Base-by-base conservation (phyloP, 2,113 vertebrate species). In the Sceloporus tristichus region DNA sequence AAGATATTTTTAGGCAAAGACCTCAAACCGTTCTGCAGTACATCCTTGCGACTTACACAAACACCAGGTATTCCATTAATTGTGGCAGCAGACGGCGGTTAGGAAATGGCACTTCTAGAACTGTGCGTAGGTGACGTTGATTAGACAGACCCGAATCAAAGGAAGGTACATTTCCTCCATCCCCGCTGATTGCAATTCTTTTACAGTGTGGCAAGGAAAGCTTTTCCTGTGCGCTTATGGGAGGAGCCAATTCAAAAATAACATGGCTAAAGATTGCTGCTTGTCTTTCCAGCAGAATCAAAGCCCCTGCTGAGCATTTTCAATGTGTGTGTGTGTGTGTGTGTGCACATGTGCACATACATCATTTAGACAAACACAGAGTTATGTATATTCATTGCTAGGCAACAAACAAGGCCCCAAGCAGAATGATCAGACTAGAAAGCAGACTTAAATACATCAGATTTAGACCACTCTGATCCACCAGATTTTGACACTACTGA, bases 81-180 rank as follows among this genome's bases (percentile, higher is more conserved):
- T 91, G 86, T 87, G 86, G 0, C 0, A 78, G 88, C 79, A 91
- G 92, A 93, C 86, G 87, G 92, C 85, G 89, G 91, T 94, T 94
- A 93, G 90, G 89, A 92, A 94, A 87, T 73, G 0, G 0, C 87
- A 89, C 81, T 79, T 59, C 70, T n/a, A 65, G n/a, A 78, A 34
- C 87, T 90, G 92, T 84, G 87, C 48, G 95, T 96, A 90, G 94
- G 95, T 94, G 93, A 91, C 92, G 83, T 85, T 92, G 93, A 94
- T 94, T 93, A 91, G 89, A 91, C 42, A 85, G 89, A 91, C 87
- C 54, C 88, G 93, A 85, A 94, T 87, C 3, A 86, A 87, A 89
- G 66, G 92, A 92, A 87, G 66, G 82, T 90, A 89, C 81, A 85
- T 87, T 94, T 93, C 86, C 90, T 87, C 71, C 74, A 29, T 88